Base-by-base conservation (phyloP, 2,888 invertebrate genomes). In the Drymonia ruficornis region DNA sequence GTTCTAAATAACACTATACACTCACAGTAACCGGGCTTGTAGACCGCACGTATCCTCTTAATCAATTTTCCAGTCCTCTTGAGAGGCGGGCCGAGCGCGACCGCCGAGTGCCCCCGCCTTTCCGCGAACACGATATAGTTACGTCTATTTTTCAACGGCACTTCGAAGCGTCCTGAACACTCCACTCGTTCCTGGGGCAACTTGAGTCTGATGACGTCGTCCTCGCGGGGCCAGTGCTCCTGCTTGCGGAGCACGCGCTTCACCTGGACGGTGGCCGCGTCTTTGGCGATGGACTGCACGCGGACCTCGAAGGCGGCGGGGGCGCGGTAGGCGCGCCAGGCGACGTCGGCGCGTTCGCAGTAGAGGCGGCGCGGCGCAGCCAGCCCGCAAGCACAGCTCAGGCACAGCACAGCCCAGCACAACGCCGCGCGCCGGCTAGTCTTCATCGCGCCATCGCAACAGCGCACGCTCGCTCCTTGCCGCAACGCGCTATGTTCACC, bases 341-440 rank as follows among this genome's bases (percentile, higher is more conserved):
- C 91, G 72, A 91, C 91, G 90, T 92, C 91, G 72, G 89, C 91
- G 76, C 91, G 89, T 86, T 87, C 91, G 88, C 91, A 92, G 87
- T 89, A 92, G 74, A 81, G 86, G 81, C 89, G 89, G 81, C 84
- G 84, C 77, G 86, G 84, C 76, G 83, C 79, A 59, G 81, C 82
- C 55, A 79, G 67, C 68, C 69, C 87, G 82, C 83, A 80, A 78
- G 74, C 76, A 63, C 72, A 70, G 62, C 70, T 73, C 81, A 86
- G 79, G 78, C 83, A 84, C 82, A 89, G 82, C 83, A 89, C 83
- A 80, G 87, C 87, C 89, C 87, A 87, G 86, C 86, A 87, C 78
- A 85, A 81, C 86, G 89, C 89, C 88, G 89, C 90, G 88, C 89
- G 87, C 86, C 86, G 87, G 80, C 87, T 78, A 74, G 86, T 80